Evolutionary conservation across 35 echinoderm and acorn worm species (phyloP).

Genomic region (Amphiura filiformis): DNA sequence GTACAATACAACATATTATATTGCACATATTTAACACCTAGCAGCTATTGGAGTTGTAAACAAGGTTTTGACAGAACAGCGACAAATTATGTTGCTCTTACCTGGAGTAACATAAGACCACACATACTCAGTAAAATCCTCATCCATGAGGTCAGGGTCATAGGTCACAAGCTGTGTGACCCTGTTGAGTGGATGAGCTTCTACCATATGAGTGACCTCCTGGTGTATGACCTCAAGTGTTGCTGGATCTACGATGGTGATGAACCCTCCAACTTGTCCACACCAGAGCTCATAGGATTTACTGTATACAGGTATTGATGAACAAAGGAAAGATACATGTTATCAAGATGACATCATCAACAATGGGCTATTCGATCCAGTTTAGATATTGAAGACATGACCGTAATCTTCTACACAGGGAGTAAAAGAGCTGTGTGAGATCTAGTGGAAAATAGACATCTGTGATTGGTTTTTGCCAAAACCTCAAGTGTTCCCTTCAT

Average conservation of each 20-base stretch:
- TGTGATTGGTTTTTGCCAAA: too few species aligned
- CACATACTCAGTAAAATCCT: conserved; percentile 40
- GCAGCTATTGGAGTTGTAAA: too few species aligned
- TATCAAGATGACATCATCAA: neutral
- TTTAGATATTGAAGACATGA: too few species aligned
- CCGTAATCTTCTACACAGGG: neutral
- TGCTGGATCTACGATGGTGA: conserved; percentile 63
- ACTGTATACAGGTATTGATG: neutral
- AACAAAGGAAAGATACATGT: neutral
- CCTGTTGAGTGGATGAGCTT: conserved; percentile 34
- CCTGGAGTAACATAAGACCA: conserved; percentile 91
- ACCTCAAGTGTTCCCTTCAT: too few species aligned
- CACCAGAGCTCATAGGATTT: conserved; percentile 90
- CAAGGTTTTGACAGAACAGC: too few species aligned
- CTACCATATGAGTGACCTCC: conserved; percentile 58
- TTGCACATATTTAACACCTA: too few species aligned
- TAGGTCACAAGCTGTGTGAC: conserved; percentile 83
- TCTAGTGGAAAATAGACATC: too few species aligned
- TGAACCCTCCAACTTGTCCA: conserved; percentile 73
- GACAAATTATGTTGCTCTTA: too few species aligned
- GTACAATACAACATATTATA: too few species aligned
- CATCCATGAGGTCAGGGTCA: conserved; percentile 62
- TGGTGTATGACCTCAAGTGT: conserved; percentile 35
- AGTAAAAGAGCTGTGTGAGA: too few species aligned
- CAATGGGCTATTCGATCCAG: neutral